Percentiles rank a stretch among this genome's conserved stretches.
phyloP scores from a whole-genome alignment of 2,888 invertebrate species.

The Ernsta delagoae region DNA sequence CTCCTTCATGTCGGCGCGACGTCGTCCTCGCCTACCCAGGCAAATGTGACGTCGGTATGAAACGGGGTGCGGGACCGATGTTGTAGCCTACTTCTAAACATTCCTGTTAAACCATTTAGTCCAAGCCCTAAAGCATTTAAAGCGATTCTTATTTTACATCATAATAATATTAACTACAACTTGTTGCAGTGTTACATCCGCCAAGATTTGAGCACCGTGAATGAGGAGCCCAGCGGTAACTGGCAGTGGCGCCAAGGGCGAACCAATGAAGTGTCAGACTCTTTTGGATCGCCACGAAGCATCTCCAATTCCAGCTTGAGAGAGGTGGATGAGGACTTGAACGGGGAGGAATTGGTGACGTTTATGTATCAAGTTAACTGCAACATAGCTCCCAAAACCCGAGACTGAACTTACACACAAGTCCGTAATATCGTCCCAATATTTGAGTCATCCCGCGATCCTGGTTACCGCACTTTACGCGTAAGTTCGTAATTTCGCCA shows the following conservation, averaged over 20 bases:
- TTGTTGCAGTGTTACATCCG: slow-evolving; percentile 42
- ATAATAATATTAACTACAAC: neutral
- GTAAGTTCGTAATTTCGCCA: too few relatives aligned
- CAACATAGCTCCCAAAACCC: slow-evolving; percentile 71
- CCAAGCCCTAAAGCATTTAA: too few relatives aligned
- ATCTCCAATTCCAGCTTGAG: slow-evolving; percentile 92
- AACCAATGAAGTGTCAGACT: slow-evolving; percentile 67
- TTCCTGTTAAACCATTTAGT: too few relatives aligned
- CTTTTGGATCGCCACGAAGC: slow-evolving; percentile 80
- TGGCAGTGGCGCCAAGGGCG: slow-evolving; percentile 68
- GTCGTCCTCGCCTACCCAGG: too few relatives aligned
- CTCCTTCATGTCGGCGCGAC: too few relatives aligned
- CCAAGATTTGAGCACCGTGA: slow-evolving; percentile 65
- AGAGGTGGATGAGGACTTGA: slow-evolving; percentile 88
- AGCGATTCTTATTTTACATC: neutral
- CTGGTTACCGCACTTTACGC: too few relatives aligned
- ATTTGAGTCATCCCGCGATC: too few relatives aligned
- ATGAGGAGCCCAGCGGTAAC: slow-evolving; percentile 67
- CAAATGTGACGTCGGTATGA: too few relatives aligned
- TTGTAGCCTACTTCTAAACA: too few relatives aligned
- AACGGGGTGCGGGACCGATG: too few relatives aligned
- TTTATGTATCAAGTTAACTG: slow-evolving; percentile 89
- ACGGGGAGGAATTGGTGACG: slow-evolving; percentile 87
- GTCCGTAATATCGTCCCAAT: neutral
- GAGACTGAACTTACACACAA: slow-evolving; percentile 47